Base-by-base conservation (phyloP, 2,888 invertebrate species). In the Zeuzera pyrina region DNA sequence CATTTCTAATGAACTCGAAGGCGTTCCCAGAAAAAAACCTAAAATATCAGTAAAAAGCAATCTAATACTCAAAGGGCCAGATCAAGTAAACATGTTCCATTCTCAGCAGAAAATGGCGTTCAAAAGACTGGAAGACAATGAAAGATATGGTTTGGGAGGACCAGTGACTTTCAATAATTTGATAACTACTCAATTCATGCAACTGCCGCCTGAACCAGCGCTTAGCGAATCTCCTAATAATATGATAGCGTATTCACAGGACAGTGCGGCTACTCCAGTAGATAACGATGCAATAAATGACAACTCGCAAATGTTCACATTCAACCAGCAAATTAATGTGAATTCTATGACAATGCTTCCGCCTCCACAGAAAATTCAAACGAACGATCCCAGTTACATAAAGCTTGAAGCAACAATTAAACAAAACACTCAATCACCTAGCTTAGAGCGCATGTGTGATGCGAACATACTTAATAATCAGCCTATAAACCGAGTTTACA, bases 11-110 rank as follows among this genome's bases (percentile, higher is more conserved):
- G 79, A 79, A 16, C 40, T 38, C 2, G 81, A 83, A 16, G 70
- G 73, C 1, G 57, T 47, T 22, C 79, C 81, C 1, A 59, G 83
- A 15, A 84, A 84, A 42, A 84, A 84, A 34, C 76, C 84, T 0
- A 84, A 84, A 45, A 84, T 84, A 62, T 84, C 84, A 1, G 84
- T 84, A 0, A 84, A 84, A 50, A 84, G 84, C 42, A 84, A 84
- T 43, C 48, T 84, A 22, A 79, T 84, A 40, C 47, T 84, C 2
- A 84, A 84, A 49, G 84, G 84, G 0, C 84, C 84, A 0, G 83
- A 84, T 45, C 77, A 79, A 38, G 72, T 70, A 14, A 77, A 83
- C 41, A 79, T 77, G 72, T 84, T 84, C 39, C 78, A 84, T 53
- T 78, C 79, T 1, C 83, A 81, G 40, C 81, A 83, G 38, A 78